Evolutionary conservation across 2,797 vertebrate species (phyloP).

Genomic region (Rhabdomys pumilio): DNA sequence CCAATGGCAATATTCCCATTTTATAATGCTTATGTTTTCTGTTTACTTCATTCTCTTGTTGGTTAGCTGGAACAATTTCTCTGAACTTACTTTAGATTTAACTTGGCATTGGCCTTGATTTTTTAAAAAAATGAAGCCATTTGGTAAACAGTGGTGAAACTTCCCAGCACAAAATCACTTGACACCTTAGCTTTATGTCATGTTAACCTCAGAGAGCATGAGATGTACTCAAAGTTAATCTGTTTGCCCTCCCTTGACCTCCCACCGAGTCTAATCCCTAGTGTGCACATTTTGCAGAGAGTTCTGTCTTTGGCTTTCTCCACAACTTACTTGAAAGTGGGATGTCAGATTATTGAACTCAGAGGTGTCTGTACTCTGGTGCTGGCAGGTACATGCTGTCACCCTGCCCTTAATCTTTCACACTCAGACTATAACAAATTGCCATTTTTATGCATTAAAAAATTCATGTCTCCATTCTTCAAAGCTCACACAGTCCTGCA

Average conservation of each 20-base stretch:
- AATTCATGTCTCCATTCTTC: not conserved
- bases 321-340: slow-evolving; percentile 20
- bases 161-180: slow-evolving; percentile 29
- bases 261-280: not conserved
- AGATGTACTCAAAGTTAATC: slow-evolving; percentile 21
- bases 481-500: slow-evolving; percentile 14
- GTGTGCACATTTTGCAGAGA: fast-evolving
- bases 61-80: slow-evolving; percentile 50
- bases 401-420: not conserved
- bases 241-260: not conserved
- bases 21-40: slow-evolving; percentile 64
- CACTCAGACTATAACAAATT: not conserved
- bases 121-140: not conserved
- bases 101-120: slow-evolving; percentile 55
- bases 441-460: slow-evolving; percentile 9
- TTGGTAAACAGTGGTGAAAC: slow-evolving; percentile 46
- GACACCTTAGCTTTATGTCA: not conserved
- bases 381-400: not conserved
- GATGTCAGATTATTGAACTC: not conserved
- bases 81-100: slow-evolving; percentile 63
- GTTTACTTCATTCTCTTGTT: slow-evolving; percentile 39
- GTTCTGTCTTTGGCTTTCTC: slow-evolving; percentile 2
- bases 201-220: not conserved
- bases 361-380: not conserved
- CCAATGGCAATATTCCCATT: not conserved